These are phyloP conservation scores for Noctua janthina DNA, from an alignment of 2,888 invertebrate species.

Conservation along the genomic window DNA sequence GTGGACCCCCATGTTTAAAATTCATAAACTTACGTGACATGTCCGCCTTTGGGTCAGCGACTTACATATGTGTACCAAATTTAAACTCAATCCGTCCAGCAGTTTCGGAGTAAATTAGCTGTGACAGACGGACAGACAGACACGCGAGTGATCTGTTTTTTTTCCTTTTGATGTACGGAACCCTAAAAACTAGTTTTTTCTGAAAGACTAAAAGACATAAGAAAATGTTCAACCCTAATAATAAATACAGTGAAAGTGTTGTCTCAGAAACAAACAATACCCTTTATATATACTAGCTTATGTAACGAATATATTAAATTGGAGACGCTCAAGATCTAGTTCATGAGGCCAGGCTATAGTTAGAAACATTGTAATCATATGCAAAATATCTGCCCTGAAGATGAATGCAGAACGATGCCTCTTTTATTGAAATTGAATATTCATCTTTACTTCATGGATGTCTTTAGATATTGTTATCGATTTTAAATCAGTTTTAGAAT, in stretches of 20 bases:
- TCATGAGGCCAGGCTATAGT: conserved; percentile 51
- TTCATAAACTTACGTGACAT: too few relatives aligned
- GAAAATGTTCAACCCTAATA: background rate
- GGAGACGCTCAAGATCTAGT: conserved; percentile 47
- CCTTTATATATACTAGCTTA: conserved; percentile 6
- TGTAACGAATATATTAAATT: conserved; percentile 45
- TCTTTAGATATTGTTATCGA: background rate
- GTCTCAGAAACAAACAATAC: conserved; percentile 1
- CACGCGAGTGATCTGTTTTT: too few relatives aligned
- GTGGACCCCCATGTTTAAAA: too few relatives aligned
- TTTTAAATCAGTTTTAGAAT: background rate
- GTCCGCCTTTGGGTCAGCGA: too few relatives aligned
- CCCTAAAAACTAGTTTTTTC: too few relatives aligned
- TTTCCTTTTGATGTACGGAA: too few relatives aligned
- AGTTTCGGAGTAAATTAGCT: too few relatives aligned
- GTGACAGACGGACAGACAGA: too few relatives aligned
- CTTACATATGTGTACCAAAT: too few relatives aligned
- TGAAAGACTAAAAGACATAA: background rate
- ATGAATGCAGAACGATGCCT: conserved; percentile 17
- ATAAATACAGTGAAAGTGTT: conserved; percentile 26
- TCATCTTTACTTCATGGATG: conserved; percentile 18
- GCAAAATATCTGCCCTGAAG: conserved; percentile 48
- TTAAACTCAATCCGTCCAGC: too few relatives aligned
- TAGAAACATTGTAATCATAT: conserved; percentile 46
- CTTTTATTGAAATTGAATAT: conserved; percentile 7